Evolutionary conservation across 37 sponge, comb jelly and placozoan genomes (phyloP), one percentile per base, ranked within the genome.

Genomic region (Axinella damicornis): DNA sequence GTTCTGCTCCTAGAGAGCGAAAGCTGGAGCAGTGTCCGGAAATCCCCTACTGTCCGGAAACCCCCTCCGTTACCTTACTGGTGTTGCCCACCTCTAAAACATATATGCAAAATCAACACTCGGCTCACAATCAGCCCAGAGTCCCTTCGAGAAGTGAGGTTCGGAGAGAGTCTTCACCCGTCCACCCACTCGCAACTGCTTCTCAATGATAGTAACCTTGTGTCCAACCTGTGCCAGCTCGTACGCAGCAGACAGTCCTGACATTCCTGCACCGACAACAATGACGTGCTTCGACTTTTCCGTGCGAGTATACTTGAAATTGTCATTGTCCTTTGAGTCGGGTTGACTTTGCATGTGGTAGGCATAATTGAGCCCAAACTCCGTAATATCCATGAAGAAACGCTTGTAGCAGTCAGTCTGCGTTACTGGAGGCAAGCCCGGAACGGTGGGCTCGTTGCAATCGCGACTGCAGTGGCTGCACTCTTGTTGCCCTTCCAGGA

Each of bases 221-320:
- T 85, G 86, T 67, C 86, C 86, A 22, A 52, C 86, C 34, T 62
- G 40, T 16, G 63, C 70, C 40, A 85, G 71, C 71, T 85, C 86
- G 63, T 77, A 77, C 28, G 69, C 86, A 67, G 86, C 77, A 21
- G 52, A 36, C 32, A 85, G 71, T 18, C 89, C 89, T 6, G 89
- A 39, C 83, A 82, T 82, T 33, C 89, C 89, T 17, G 89, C 89
- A 24, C 89, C 71, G 38, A 71, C 69, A 32, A 77, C 57, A 30
- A 77, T 64, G 20, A 78, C 71, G 22, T 65, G 53, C 24, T 76
- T 41, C 19, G 86, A 70, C 20, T 85, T 64, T 41, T 46, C 46
- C n/a, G 78, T 69, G 27, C 77, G 19, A 5, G 2, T n/a, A 22
- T 37, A 30, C 30, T 65, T 54, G 58, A 40, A 77, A 37, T 30